Evolutionary conservation across 2,888 invertebrate genomes (phyloP).

Genomic region (Meteorus cinctellus): DNA sequence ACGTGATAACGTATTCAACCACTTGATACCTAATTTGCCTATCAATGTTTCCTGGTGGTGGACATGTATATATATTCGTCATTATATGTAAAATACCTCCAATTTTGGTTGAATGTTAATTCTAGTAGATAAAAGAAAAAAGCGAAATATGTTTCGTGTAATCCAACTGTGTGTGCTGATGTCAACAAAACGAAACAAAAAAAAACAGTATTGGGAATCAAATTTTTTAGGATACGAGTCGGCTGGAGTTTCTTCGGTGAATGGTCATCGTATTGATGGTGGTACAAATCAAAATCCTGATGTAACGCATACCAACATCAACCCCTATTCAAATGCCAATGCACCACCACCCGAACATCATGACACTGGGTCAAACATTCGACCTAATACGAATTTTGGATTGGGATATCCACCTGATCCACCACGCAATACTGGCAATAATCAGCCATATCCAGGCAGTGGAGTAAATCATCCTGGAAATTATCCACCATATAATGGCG

Average conservation of each 20-base stretch:
- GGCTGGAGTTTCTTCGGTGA: slow-evolving; percentile 65
- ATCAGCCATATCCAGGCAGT: slow-evolving; percentile 59
- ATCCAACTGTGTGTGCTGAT: slow-evolving; percentile 11
- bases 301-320: slow-evolving; percentile 55
- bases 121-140: slow-evolving; percentile 15
- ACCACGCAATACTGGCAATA: slow-evolving; percentile 53
- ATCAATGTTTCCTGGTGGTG: slow-evolving; percentile 12
- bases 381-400: slow-evolving; percentile 57
- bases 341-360: slow-evolving; percentile 61
- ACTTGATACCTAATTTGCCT: neutral
- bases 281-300: slow-evolving; percentile 53
- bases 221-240: slow-evolving; percentile 69
- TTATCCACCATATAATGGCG: slow-evolving; percentile 50
- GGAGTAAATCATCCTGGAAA: slow-evolving; percentile 50
- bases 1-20: neutral
- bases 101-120: neutral
- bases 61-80: neutral
- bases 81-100: neutral
- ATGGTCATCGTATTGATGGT: slow-evolving; percentile 59
- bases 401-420: slow-evolving; percentile 65
- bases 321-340: slow-evolving; percentile 68
- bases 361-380: slow-evolving; percentile 43
- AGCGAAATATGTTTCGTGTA: too few species aligned
- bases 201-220: slow-evolving; percentile 18
- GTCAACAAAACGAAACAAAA: slow-evolving; percentile 27